These are phyloP conservation scores for Polydrusus cervinus DNA, from an alignment of 2,888 invertebrate genomes.

Conservation along the genomic window DNA sequence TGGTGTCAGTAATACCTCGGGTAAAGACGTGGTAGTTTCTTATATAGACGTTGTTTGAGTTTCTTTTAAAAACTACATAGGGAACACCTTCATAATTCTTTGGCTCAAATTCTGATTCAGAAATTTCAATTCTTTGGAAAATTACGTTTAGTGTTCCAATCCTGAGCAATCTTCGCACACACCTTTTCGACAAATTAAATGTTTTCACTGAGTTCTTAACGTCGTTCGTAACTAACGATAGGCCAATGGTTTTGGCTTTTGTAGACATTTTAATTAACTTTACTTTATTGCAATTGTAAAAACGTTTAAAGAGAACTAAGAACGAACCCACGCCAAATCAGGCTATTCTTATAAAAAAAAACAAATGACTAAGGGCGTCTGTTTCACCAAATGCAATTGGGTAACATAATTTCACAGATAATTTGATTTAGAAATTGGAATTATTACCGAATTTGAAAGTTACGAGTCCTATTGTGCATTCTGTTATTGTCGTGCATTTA, in stretches of 20 bases:
- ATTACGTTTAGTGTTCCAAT: conserved; percentile 44
- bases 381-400: neutral
- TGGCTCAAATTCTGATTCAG: conserved; percentile 37
- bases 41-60: conserved; percentile 43
- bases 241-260: neutral
- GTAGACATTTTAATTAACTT: neutral
- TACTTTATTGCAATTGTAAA: neutral
- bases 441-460: too few relatives aligned
- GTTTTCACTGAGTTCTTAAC: conserved; percentile 39
- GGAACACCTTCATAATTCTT: conserved; percentile 31
- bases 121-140: conserved; percentile 38
- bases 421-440: neutral
- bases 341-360: neutral
- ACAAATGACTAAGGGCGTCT: neutral
- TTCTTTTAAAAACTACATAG: conserved; percentile 38
- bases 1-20: conserved; percentile 42
- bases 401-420: neutral
- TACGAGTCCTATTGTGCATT: too few relatives aligned
- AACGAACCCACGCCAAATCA: neutral
- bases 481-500: too few relatives aligned
- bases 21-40: conserved; percentile 23
- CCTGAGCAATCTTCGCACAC: conserved; percentile 35
- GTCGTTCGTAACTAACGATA: conserved; percentile 3
- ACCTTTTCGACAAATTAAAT: conserved; percentile 42
- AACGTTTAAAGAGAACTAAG: neutral